These are phyloP conservation scores for Meda fulgida DNA, from an alignment of 2,797 vertebrate species.

Conservation along the genomic window DNA sequence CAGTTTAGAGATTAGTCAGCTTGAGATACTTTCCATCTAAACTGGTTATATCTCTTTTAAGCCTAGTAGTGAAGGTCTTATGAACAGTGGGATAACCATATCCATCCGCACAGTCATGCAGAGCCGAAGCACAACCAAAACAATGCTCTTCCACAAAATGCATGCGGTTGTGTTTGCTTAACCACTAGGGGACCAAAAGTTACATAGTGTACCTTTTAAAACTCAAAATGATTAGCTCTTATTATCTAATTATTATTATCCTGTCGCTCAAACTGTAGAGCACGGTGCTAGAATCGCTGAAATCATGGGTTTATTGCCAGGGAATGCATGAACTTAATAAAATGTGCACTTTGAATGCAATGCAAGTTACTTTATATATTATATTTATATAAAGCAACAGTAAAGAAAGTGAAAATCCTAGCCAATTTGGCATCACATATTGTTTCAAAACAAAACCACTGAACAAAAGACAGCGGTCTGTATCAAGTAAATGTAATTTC, in stretches of 20 bases:
- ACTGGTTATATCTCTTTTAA: too few species aligned
- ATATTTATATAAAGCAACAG: not conserved
- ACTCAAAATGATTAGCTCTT: not conserved
- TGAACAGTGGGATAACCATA: too few species aligned
- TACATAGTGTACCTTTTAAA: not conserved
- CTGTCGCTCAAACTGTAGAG: too few species aligned
- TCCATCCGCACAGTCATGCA: too few species aligned
- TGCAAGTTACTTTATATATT: too few species aligned
- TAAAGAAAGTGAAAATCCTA: not conserved
- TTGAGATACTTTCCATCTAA: too few species aligned
- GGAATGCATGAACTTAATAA: not conserved
- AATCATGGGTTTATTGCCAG: not conserved
- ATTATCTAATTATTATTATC: too few species aligned
- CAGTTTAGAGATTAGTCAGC: too few species aligned
- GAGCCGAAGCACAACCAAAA: too few species aligned
- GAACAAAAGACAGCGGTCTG: not conserved
- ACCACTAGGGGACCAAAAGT: not conserved
- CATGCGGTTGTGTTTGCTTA: not conserved
- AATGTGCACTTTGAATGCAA: not conserved
- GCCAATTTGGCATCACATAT: not conserved
- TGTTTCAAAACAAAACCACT: not conserved
- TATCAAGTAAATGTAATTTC: slow-evolving; percentile 2
- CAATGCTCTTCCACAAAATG: not conserved
- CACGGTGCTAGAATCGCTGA: not conserved
- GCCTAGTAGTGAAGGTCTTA: too few species aligned